phyloP scores from a whole-genome alignment of 2,888 invertebrate species.

The Volucella bombylans region DNA sequence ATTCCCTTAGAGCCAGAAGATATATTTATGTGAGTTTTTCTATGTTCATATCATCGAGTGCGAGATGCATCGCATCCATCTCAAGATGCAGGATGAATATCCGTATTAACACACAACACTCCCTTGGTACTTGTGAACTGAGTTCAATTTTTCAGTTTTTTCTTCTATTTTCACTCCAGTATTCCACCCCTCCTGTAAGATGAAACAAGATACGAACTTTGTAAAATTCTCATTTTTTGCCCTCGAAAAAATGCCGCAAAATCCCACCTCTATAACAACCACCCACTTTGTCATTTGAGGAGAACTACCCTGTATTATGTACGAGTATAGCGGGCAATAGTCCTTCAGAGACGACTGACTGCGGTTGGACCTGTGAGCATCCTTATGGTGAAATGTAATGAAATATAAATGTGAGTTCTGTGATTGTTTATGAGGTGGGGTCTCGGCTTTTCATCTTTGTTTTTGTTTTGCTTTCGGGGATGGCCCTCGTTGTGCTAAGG shows the following conservation, averaged over 20 bases:
- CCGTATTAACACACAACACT: too few species aligned
- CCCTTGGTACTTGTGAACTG: too few species aligned
- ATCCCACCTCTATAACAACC: not conserved
- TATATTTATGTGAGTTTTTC: not conserved
- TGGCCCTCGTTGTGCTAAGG: not conserved
- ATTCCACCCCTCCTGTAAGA: not conserved
- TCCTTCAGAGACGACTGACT: slow-evolving; percentile 11
- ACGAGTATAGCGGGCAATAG: slow-evolving; percentile 2
- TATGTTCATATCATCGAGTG: too few species aligned
- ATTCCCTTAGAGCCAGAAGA: slow-evolving; percentile 5
- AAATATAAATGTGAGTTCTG: slow-evolving; percentile 51
- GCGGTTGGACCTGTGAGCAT: slow-evolving; percentile 46
- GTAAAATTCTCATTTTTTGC: slow-evolving; percentile 41
- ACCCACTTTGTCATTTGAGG: slow-evolving; percentile 22
- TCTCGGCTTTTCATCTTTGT: not conserved
- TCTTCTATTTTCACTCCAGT: too few species aligned
- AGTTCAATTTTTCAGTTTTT: too few species aligned
- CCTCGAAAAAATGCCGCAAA: slow-evolving; percentile 24
- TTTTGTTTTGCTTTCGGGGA: slow-evolving; percentile 5
- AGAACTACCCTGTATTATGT: not conserved
- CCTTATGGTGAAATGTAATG: slow-evolving; percentile 45
- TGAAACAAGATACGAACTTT: slow-evolving; percentile 25
- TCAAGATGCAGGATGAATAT: not conserved
- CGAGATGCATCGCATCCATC: too few species aligned
- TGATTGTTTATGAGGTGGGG: slow-evolving; percentile 44